Evolutionary conservation across 2,113 vertebrate genomes (phyloP).

Genomic region (Cygnus buccinator): DNA sequence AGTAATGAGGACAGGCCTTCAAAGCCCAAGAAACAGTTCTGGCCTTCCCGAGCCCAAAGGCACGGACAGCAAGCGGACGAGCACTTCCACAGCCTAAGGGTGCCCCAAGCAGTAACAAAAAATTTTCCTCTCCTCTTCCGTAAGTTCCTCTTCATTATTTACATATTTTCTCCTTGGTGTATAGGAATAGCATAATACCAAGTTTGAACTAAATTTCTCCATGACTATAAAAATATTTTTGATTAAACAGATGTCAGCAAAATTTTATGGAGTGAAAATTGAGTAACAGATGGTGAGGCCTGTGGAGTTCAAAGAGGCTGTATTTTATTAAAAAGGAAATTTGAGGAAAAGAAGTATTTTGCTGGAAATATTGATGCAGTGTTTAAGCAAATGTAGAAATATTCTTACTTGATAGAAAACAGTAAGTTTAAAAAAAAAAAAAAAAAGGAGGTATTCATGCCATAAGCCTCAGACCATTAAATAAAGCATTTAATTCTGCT

Average conservation of each 20-base stretch:
- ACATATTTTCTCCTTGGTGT: background rate
- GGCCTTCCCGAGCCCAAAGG: background rate
- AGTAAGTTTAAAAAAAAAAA: background rate
- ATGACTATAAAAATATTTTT: constrained; percentile 54
- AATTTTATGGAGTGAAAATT: constrained; percentile 68
- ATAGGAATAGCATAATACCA: background rate
- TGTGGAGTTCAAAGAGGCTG: constrained; percentile 46
- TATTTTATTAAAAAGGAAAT: constrained; percentile 62
- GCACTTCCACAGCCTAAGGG: accelerated
- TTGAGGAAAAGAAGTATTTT: constrained; percentile 42
- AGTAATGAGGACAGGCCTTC: background rate
- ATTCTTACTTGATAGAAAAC: constrained; percentile 29
- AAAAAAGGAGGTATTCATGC: background rate
- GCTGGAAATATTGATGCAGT: constrained; percentile 51
- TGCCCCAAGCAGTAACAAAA: background rate
- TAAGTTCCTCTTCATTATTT: background rate
- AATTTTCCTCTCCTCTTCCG: background rate
- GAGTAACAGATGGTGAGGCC: constrained; percentile 68
- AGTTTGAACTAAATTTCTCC: constrained; percentile 43
- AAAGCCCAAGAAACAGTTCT: background rate
- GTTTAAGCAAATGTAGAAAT: constrained; percentile 36
- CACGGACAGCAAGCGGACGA: too few relatives aligned
- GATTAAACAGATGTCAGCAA: constrained; percentile 72
- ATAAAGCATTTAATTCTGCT: background rate
- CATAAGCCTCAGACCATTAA: background rate